Percentiles rank a stretch among this genome's conserved stretches.
Conservation (phyloP, 2,113 vertebrate species). For the Tangachromis dhanisi region DNA sequence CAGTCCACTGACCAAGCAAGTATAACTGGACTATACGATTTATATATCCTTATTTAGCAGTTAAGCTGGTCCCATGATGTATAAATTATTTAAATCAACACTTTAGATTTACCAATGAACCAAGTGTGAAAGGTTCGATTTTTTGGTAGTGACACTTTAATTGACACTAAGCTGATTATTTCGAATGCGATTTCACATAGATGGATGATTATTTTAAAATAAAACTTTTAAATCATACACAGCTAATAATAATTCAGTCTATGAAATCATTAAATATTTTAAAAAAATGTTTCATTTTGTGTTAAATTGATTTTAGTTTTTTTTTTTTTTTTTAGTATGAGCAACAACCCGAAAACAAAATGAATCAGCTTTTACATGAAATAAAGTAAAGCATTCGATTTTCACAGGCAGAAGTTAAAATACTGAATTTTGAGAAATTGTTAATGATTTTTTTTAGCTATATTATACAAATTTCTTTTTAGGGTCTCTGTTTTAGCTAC, state of each 20-base stretch:
- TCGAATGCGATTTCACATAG: not conserved
- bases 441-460: not conserved
- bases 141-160: not conserved
- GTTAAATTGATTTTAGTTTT: not conserved
- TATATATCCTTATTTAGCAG: not conserved
- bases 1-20: not conserved
- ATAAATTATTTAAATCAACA: not conserved
- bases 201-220: not conserved
- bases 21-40: not conserved
- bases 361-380: not conserved
- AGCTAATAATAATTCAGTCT: not conserved
- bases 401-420: not conserved
- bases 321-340: not conserved
- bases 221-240: not conserved
- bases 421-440: not conserved
- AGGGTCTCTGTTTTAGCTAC: not conserved
- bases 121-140: not conserved
- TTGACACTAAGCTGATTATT: not conserved
- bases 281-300: not conserved
- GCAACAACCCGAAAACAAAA: not conserved
- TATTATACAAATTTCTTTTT: not conserved
- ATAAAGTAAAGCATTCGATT: not conserved
- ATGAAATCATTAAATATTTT: not conserved
- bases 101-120: not conserved
- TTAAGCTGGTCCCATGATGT: not conserved